phyloP scores from a whole-genome alignment of 2,888 invertebrate genomes.

The Exephanes ischioxanthus region DNA sequence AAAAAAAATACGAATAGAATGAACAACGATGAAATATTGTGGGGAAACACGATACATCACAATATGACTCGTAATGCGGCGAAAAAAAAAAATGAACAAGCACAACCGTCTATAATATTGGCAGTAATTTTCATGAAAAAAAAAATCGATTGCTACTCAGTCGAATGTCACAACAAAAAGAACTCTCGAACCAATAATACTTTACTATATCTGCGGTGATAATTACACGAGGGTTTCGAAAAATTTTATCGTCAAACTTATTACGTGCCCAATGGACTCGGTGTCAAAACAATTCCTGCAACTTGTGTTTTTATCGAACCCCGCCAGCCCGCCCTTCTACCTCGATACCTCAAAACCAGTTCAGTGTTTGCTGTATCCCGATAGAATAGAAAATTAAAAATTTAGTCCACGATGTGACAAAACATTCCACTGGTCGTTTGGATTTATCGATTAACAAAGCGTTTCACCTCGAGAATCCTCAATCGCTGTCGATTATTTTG shows the following conservation, averaged over 20 bases:
- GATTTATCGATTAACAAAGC: background rate
- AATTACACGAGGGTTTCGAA: slow-evolving; percentile 33
- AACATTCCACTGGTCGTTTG: slow-evolving; percentile 70
- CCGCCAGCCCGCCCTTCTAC: slow-evolving; percentile 66
- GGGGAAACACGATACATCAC: background rate
- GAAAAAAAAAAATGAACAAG: slow-evolving; percentile 6
- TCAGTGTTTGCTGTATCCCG: slow-evolving; percentile 83
- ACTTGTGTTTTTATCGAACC: slow-evolving; percentile 76
- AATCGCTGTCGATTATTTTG: background rate
- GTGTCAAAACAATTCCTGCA: slow-evolving; percentile 75
- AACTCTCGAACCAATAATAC: slow-evolving; percentile 5
- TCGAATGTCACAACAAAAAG: slow-evolving; percentile 8
- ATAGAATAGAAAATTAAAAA: slow-evolving; percentile 82
- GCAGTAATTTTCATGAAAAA: slow-evolving; percentile 1
- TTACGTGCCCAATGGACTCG: slow-evolving; percentile 61
- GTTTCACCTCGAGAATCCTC: slow-evolving; percentile 17
- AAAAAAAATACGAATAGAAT: slow-evolving; percentile 2
- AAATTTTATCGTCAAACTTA: slow-evolving; percentile 23
- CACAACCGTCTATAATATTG: slow-evolving; percentile 11
- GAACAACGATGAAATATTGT: background rate
- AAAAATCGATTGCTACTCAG: slow-evolving; percentile 28
- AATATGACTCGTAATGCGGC: background rate
- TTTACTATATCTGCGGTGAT: slow-evolving; percentile 23
- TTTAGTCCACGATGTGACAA: slow-evolving; percentile 81
- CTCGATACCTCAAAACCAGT: slow-evolving; percentile 77